Base-by-base conservation (phyloP, 2,113 vertebrate species). In the Pelobates fuscus region DNA sequence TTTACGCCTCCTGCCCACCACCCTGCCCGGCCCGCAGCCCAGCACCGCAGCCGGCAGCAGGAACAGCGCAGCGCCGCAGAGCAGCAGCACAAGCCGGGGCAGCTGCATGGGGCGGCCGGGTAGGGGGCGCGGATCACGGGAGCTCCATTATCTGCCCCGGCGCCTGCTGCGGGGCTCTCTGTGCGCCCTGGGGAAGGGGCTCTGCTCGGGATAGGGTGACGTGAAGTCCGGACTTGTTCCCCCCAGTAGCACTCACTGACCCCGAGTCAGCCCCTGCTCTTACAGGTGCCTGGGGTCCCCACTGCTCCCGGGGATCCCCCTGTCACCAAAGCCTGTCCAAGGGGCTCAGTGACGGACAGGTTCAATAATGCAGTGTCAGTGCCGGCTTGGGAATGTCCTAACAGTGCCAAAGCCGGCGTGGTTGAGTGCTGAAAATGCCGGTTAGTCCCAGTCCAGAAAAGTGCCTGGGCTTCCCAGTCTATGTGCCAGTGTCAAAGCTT, bases 11-110 rank as follows among this genome's bases (percentile, higher is more conserved):
- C 94, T 96, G 80, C 96, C 96, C 89, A 96, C 93, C 81, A 95
- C 95, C 86, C 95, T 92, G 87, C 96, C 96, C 89, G 96, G 96
- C 81, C 96, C 96, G 87, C 96, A 98, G 86, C 92, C 91, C 84
- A 94, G 88, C 91, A 91, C 91, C 91, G 90, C 32, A 80, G 88
- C 93, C 85, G 94, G 93, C 89, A 89, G 87, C 89, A 95, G 86
- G 86, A 94, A 84, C 85, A 93, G 87, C 69, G 80, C 77, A 61
- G 82, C 81, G 81, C 70, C 81, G 81, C 83, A 83, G 82, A 83
- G 82, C 80, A 83, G 89, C 89, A 90, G 85, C 90, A 92, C 89
- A 83, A 89, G 84, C 88, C 85, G 82, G 89, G 93, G 85, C 83
- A 93, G 89, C 91, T 92, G 90, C 94, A 96, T 96, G 91, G 91